These are phyloP conservation scores for Coryphaenoides rupestris DNA, from an alignment of 2,113 vertebrate species.

Conservation along the genomic window DNA sequence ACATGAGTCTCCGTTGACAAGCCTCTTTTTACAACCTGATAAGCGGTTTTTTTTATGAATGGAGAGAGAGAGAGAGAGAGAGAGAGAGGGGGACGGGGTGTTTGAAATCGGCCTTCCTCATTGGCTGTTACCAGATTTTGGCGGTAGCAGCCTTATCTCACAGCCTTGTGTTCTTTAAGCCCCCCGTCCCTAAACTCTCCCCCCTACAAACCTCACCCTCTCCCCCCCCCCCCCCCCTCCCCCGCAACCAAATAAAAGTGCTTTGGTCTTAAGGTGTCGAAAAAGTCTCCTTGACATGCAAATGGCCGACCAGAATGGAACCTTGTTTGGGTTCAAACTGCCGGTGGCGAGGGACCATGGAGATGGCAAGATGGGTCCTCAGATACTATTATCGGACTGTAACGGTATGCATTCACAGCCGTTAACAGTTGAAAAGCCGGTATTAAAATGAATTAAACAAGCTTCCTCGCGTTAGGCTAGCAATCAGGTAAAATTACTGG, in stretches of 20 bases:
- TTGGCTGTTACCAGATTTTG: slow-evolving; percentile 18
- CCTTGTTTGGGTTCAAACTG: slow-evolving; percentile 45
- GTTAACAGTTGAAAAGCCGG: neutral
- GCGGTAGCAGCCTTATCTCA: slow-evolving; percentile 48
- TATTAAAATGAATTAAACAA: neutral
- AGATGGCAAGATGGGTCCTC: neutral
- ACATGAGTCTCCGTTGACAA: too few relatives aligned
- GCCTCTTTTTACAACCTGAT: slow-evolving; percentile 30
- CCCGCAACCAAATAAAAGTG: slow-evolving; percentile 35
- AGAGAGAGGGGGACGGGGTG: too few relatives aligned
- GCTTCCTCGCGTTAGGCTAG: neutral
- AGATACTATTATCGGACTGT: neutral
- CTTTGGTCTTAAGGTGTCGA: slow-evolving; percentile 54
- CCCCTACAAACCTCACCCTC: too few relatives aligned
- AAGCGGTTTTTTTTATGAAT: slow-evolving; percentile 12
- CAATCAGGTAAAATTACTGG: slow-evolving; percentile 17
- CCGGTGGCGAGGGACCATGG: slow-evolving; percentile 14
- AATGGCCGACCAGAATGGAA: slow-evolving; percentile 39
- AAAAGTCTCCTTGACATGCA: slow-evolving; percentile 55
- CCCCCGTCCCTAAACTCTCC: too few relatives aligned
- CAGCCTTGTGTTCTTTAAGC: slow-evolving; percentile 35
- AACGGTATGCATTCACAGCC: slow-evolving; percentile 12
- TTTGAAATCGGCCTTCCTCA: slow-evolving; percentile 23
- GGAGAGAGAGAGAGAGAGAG: slow-evolving; percentile 12
- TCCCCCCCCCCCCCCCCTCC: slow-evolving; percentile 10